Base-by-base conservation (phyloP, 2,888 invertebrate genomes). In the Trichopria drosophilae region DNA sequence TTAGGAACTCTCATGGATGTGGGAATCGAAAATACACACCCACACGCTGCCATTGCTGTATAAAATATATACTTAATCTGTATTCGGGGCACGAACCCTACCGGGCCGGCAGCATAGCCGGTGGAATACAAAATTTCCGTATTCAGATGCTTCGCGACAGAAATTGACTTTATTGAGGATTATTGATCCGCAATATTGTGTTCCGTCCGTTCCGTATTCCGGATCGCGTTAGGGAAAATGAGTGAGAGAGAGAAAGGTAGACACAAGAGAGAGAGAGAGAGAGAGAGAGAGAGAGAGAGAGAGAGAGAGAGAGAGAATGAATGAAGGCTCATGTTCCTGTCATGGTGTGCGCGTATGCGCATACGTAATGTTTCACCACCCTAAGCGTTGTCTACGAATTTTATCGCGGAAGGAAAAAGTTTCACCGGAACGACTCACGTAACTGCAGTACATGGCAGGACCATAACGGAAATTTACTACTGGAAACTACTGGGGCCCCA, bases 121-220 rank as follows among this genome's bases (percentile, higher is more conserved):
- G 44, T 62, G 61, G 73, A 73, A 74, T 74, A 74, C 72, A 73
- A 72, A 74, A 75, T 74, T 73, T 65, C 61, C 64, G 71, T 68
- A 75, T 75, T 74, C 74, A 73, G 71, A 74, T 73, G 72, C 66
- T 65, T 62, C 62, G 63, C 71, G 70, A 74, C 72, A 71, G 71
- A 73, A 74, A 75, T 74, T 75, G 72, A 74, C 74, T 74, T 73
- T 75, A 73, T 74, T 75, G 73, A 72, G 71, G 72, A 72, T 72
- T 75, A 74, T 74, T 68, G 74, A 75, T 74, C 71, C 67, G 66
- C 74, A 72, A 75, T 73, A 73, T 73, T 71, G 73, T 71, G 68
- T 69, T 62, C 59, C 60, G 59, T 34, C 42, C 53, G 52, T 31
- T 48, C 39, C 40, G 13, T 26, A 24, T 16, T 29, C 19, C 18